phyloP scores from a whole-genome alignment of 1,140 invertebrate species.

The Bilobella aurantiaca region DNA sequence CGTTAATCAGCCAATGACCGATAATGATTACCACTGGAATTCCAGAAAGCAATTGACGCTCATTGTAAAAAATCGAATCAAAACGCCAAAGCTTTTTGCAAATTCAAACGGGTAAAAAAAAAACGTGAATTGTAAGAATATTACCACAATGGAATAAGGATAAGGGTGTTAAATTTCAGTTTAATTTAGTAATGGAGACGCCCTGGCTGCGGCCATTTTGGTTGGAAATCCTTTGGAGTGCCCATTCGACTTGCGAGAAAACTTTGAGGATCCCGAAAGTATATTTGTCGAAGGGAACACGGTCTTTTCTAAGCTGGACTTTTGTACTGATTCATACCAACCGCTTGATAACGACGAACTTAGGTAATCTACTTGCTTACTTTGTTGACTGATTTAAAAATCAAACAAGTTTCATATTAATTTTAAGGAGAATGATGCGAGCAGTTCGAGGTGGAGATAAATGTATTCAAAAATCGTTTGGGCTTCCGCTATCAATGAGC shows the following conservation, averaged over 20 bases:
- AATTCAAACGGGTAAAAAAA: neutral
- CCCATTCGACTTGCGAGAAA: constrained; percentile 33
- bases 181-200: neutral
- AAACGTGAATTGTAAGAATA: neutral
- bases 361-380: constrained; percentile 3
- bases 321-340: constrained; percentile 8
- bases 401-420: too few species aligned
- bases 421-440: too few species aligned
- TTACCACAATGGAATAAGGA: neutral
- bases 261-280: constrained; percentile 23
- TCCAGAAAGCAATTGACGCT: neutral
- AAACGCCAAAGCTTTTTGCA: neutral
- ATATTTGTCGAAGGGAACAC: neutral
- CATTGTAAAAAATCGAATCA: neutral
- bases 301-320: constrained; percentile 21
- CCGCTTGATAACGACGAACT: constrained; percentile 13
- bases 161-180: neutral
- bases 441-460: too few species aligned
- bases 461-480: too few species aligned
- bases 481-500: constrained; percentile 10
- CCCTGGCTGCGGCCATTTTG: constrained; percentile 7
- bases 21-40: neutral
- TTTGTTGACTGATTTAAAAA: too few species aligned
- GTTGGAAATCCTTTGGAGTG: constrained; percentile 32
- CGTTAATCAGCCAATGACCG: neutral